Base-by-base conservation (phyloP, 2,797 vertebrate species). In the Hylomyscus alleni region DNA sequence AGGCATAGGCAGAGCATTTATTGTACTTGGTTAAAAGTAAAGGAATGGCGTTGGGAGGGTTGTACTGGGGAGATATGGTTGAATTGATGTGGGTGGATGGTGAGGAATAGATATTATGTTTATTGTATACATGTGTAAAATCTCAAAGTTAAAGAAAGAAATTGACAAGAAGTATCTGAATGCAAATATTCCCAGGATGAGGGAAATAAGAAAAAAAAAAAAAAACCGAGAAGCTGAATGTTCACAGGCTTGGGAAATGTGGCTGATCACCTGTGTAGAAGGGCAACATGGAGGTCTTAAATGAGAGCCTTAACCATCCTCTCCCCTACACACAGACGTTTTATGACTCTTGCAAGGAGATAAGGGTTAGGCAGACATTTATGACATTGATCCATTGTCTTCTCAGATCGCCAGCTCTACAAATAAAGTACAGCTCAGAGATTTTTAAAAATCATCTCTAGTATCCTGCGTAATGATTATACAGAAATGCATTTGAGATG, bases 401-500 rank as follows among this genome's bases (percentile, higher is more conserved):
- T 87, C 22, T 87, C 67, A 73, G 50, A 86, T 54, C 9, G 13
- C 20, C 19, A 81, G 54, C 34, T 5, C 14, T 86, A 54, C 13
- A 60, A 52, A 73, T 73, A 73, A 88, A 76, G 72, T 52, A 26
- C 44, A 62, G 83, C 62, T 90, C n/a, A 89, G 9, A 87, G 50
- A 73, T 72, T 54, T 26, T 26, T n/a, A 29, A 81, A 86, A n/a
- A 62, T 29, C 2, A 81, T 15, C 26, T 44, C 1, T 8, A 3
- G 13, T 8, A 15, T 65, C 0, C 2, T 69, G 78, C 47, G 26
- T 72, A 58, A 9, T 6, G 20, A 34, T 60, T n/a, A 17, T 14
- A 31, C 2, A 44, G 58, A 89, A 96, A 93, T 89, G 84, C 9
- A 12, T 29, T 92, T 90, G 65, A 78, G 75, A 75, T 72, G n/a